Percentiles rank a stretch among this genome's conserved stretches.
phyloP scores from a whole-genome alignment of 37 sponge, comb jelly and placozoan genomes.

The Spongia lamella region DNA sequence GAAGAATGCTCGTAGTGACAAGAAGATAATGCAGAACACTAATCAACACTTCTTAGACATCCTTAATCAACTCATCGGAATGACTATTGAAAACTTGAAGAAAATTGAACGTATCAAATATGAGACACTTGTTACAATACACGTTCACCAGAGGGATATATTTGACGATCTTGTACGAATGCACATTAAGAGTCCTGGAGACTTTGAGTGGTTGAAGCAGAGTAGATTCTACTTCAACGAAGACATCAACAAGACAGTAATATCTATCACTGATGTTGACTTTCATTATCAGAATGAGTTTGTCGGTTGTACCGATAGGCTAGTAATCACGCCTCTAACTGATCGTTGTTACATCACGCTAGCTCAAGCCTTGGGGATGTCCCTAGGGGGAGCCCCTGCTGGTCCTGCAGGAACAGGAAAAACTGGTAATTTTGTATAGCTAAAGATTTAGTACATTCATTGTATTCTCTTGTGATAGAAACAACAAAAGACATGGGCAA shows the following conservation, averaged over 20 bases:
- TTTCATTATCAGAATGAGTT: constrained; percentile 98
- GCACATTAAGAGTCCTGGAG: constrained; percentile 74
- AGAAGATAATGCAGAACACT: constrained; percentile 83
- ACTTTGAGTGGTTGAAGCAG: constrained; percentile 99
- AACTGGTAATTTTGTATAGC: too few species aligned
- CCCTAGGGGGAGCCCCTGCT: constrained; percentile 97
- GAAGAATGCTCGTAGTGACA: constrained; percentile 79
- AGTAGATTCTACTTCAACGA: constrained; percentile 97
- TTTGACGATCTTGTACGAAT: constrained; percentile 84
- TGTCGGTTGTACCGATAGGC: constrained; percentile 96
- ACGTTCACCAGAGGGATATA: constrained; percentile 98
- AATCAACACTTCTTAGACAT: constrained; percentile 87
- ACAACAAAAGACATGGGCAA: constrained; percentile 97
- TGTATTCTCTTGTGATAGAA: constrained; percentile 66
- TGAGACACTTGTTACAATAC: constrained; percentile 98
- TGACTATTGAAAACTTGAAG: constrained; percentile 83
- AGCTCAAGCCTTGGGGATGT: constrained; percentile 97
- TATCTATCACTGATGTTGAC: constrained; percentile 96
- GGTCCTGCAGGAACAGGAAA: constrained; percentile 87
- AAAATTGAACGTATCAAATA: constrained; percentile 89
- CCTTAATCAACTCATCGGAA: constrained; percentile 83
- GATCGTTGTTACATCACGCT: constrained; percentile 98
- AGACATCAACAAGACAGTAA: constrained; percentile 76
- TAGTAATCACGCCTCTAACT: constrained; percentile 98
- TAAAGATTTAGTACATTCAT: background rate